phyloP scores from a whole-genome alignment of 1,140 invertebrate species.

The Caenorhabditis inopinata region DNA sequence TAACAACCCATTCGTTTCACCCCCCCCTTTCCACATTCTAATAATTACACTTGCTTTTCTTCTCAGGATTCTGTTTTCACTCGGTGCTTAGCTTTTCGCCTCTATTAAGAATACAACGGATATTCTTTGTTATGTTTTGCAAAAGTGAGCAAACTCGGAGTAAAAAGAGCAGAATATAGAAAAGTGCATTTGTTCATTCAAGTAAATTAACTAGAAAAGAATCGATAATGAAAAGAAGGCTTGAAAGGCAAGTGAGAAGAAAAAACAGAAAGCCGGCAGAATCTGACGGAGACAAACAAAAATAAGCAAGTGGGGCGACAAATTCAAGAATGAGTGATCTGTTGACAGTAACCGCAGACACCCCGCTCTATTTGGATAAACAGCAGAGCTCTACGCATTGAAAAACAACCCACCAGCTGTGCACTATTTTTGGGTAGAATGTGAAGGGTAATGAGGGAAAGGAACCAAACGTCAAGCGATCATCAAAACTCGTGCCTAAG shows the following conservation, averaged over 20 bases:
- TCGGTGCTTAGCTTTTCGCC: not conserved
- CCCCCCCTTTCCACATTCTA: not conserved
- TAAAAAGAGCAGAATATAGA: not conserved
- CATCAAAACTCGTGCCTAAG: too few relatives aligned
- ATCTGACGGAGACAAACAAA: too few relatives aligned
- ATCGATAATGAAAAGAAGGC: too few relatives aligned
- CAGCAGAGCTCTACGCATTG: not conserved
- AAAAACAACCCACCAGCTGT: constrained; percentile 9
- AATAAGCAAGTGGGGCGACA: too few relatives aligned
- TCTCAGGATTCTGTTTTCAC: not conserved
- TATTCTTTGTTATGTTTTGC: not conserved
- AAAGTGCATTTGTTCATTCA: too few relatives aligned
- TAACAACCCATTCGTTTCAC: not conserved
- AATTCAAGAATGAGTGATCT: not conserved
- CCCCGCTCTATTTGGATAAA: not conserved
- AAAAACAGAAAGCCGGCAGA: too few relatives aligned
- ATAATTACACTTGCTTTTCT: constrained; percentile 10
- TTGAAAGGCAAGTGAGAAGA: too few relatives aligned
- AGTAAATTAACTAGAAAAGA: too few relatives aligned
- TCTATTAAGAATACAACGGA: not conserved
- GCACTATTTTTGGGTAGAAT: constrained; percentile 20
- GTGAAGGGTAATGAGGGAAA: not conserved
- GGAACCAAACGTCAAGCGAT: not conserved
- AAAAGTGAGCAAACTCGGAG: not conserved
- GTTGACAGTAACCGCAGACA: constrained; percentile 13